Evolutionary conservation across 1,140 invertebrate genomes (phyloP).

Genomic region (Scaptodrosophila lebanonensis): DNA sequence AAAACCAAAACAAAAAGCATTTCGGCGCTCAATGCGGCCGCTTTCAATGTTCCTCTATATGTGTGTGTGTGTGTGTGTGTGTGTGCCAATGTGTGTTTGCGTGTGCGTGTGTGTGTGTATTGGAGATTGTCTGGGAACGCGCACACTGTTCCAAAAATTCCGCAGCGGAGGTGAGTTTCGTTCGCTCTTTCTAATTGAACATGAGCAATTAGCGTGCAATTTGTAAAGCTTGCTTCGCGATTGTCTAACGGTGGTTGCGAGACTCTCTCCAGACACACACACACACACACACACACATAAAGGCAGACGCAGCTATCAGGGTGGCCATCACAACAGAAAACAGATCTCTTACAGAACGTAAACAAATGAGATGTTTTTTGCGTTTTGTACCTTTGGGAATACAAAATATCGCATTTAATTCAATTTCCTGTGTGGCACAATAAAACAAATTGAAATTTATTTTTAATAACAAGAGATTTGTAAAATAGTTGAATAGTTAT

Average conservation of each 20-base stretch:
- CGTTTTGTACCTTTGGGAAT: too few species aligned
- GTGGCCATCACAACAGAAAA: too few species aligned
- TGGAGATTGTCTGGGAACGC: conserved; percentile 35
- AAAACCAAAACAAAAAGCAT: conserved; percentile 71
- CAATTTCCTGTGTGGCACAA: too few species aligned
- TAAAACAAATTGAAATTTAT: too few species aligned
- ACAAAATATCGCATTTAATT: too few species aligned
- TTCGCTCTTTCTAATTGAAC: conserved; percentile 68
- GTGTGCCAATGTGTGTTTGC: too few species aligned
- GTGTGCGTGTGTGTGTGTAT: background rate
- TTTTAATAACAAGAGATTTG: too few species aligned
- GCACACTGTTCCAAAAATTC: conserved; percentile 42
- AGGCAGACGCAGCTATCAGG: background rate
- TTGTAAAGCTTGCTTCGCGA: conserved; percentile 65
- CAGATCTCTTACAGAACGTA: too few species aligned
- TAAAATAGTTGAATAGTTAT: too few species aligned
- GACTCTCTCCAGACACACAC: background rate
- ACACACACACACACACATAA: background rate
- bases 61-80: background rate
- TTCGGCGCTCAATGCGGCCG: conserved; percentile 22
- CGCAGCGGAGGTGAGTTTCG: conserved; percentile 8
- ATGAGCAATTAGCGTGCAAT: conserved; percentile 76
- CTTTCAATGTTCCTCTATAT: background rate
- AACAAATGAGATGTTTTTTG: too few species aligned
- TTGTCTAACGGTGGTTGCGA: conserved; percentile 51